Evolutionary conservation across 1,140 invertebrate genomes (phyloP).

Genomic region (Zaprionus vittiger): DNA sequence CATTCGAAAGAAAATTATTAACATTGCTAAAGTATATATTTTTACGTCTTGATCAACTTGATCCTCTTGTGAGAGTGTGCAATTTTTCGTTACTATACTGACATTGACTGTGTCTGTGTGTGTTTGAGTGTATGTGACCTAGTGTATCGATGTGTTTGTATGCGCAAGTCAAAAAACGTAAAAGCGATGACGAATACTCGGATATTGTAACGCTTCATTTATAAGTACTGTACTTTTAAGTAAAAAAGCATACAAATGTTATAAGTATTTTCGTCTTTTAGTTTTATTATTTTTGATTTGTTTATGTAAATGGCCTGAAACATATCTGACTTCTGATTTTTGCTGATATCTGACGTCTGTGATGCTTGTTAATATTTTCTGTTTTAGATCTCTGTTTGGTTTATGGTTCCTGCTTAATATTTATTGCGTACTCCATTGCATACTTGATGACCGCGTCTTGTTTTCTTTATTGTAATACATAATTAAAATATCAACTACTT

Average conservation of each 20-base stretch:
- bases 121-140: slow-evolving; percentile 35
- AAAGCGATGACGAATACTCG: slow-evolving; percentile 52
- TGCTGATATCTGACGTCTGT: slow-evolving; percentile 38
- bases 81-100: slow-evolving; percentile 66
- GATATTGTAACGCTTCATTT: slow-evolving; percentile 44
- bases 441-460: slow-evolving; percentile 59
- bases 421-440: slow-evolving; percentile 53
- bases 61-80: slow-evolving; percentile 28
- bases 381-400: slow-evolving; percentile 54
- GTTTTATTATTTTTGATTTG: slow-evolving; percentile 51
- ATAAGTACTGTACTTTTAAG: slow-evolving; percentile 50
- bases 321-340: slow-evolving; percentile 54
- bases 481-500: slow-evolving; percentile 82
- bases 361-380: slow-evolving; percentile 24
- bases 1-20: slow-evolving; percentile 65
- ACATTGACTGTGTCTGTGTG: slow-evolving; percentile 48
- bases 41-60: slow-evolving; percentile 29
- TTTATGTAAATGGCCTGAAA: slow-evolving; percentile 54
- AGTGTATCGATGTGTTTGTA: slow-evolving; percentile 48
- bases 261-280: slow-evolving; percentile 60
- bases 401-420: slow-evolving; percentile 75
- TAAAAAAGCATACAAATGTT: slow-evolving; percentile 84
- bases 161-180: slow-evolving; percentile 70
- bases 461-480: slow-evolving; percentile 70
- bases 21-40: slow-evolving; percentile 72